Evolutionary conservation across 2,888 invertebrate species (phyloP), one percentile per base, ranked within the genome.

Genomic region (Ormia ochracea): DNA sequence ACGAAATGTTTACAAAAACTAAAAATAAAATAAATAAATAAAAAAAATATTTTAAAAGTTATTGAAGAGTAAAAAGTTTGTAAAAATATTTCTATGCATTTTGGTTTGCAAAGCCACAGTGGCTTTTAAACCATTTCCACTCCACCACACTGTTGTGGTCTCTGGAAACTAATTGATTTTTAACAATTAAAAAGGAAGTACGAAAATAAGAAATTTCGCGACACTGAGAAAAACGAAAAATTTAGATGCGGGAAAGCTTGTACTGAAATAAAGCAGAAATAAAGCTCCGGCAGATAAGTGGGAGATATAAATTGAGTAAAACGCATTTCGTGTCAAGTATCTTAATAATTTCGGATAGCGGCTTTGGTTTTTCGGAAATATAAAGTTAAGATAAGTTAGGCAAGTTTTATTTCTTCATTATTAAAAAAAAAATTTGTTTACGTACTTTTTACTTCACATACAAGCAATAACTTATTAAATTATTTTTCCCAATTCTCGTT

Each of bases 61-160:
- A 36, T 28, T 50, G 21, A 31, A 28, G 48, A 59, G 9, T 6
- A 52, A 61, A 31, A 41, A 59, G 50, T 50, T 70, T 12, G 9
- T 52, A 7, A 38, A 63, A 63, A 38, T 33, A 31, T 59, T 56
- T 74, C n/a, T 52, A 14, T 59, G 59, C 52, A 59, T 52, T 74
- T 52, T 52, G 38, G 38, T 26, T 50, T 52, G 23, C 6, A 23
- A 54, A 52, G 41, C 17, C 26, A n/a, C 31, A n/a, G 21, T 48
- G 26, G 61, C 31, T 59, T 70, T 72, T 80, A 80, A 76, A 76
- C 76, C 61, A 68, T 72, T 76, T 69, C 33, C 41, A 33, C 58
- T 63, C 63, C 31, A 45, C 43, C 17, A n/a, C 23, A 36, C 7
- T 38, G n/a, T n/a, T n/a, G 33, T 10, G 65, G 45, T 56, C 10